These are phyloP conservation scores for Galbula dea DNA, from an alignment of 2,113 vertebrate species.

Conservation along the genomic window DNA sequence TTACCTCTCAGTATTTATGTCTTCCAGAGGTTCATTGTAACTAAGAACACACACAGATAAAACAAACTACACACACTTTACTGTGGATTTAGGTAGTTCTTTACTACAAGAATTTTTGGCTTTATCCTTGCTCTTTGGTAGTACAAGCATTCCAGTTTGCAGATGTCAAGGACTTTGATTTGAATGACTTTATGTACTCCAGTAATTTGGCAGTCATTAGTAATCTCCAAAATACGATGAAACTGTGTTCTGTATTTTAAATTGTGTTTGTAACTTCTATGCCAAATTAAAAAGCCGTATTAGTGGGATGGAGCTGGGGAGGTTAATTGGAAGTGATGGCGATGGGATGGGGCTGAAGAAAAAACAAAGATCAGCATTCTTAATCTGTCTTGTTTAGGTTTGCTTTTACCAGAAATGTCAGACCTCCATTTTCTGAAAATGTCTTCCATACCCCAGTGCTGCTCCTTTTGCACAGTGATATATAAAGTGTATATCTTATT, in stretches of 20 bases:
- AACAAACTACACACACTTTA: background rate
- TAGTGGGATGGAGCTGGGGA: background rate
- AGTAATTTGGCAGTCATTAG: background rate
- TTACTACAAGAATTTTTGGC: background rate
- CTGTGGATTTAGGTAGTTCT: background rate
- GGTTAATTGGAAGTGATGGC: background rate
- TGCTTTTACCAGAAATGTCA: background rate
- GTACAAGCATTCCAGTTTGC: background rate
- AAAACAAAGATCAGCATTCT: background rate
- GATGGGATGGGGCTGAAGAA: background rate
- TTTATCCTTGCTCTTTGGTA: background rate
- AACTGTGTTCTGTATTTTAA: background rate
- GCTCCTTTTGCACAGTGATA: background rate
- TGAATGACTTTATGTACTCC: background rate
- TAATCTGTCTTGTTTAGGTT: background rate
- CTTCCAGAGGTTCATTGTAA: slow-evolving; percentile 3
- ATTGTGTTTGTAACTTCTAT: background rate
- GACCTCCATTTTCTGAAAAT: background rate
- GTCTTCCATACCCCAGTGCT: background rate
- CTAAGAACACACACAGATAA: background rate
- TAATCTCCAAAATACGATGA: background rate
- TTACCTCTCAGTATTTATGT: slow-evolving; percentile 6
- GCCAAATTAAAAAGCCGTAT: background rate
- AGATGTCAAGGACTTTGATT: background rate
- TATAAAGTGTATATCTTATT: background rate